Evolutionary conservation across 2,888 invertebrate species (phyloP).

Genomic region (Tenthredo scrophulariae): DNA sequence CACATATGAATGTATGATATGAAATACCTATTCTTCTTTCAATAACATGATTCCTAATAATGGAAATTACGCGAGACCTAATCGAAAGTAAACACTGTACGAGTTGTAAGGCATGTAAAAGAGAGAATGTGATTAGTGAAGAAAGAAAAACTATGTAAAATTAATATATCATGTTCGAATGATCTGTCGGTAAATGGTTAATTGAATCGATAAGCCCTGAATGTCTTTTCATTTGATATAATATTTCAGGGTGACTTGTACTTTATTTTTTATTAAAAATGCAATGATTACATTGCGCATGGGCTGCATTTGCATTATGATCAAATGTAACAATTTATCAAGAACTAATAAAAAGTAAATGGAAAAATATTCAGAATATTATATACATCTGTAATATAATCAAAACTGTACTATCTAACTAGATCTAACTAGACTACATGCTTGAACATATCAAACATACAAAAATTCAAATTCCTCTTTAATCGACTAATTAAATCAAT

Average conservation of each 20-base stretch:
- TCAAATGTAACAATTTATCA: constrained; percentile 76
- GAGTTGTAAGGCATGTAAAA: constrained; percentile 71
- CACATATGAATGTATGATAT: background rate
- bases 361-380: constrained; percentile 66
- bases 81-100: constrained; percentile 66
- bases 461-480: background rate
- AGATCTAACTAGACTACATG: background rate
- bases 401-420: background rate
- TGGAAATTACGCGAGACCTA: constrained; percentile 66
- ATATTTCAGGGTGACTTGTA: constrained; percentile 64
- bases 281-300: constrained; percentile 75
- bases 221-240: constrained; percentile 61
- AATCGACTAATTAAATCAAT: constrained; percentile 4
- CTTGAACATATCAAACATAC: background rate
- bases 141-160: constrained; percentile 57
- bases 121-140: constrained; percentile 69
- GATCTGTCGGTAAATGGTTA: constrained; percentile 65
- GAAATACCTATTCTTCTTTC: background rate
- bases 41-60: background rate
- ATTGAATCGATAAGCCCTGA: constrained; percentile 54
- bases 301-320: constrained; percentile 76
- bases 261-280: constrained; percentile 69
- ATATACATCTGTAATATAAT: constrained; percentile 22
- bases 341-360: constrained; percentile 71
- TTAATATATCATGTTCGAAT: constrained; percentile 63